A percentile compares a stretch with the other conserved stretches of the same genome.
These are phyloP conservation scores for Hafferia zeledoni DNA, from an alignment of 2,797 vertebrate species.

Conservation along the genomic window DNA sequence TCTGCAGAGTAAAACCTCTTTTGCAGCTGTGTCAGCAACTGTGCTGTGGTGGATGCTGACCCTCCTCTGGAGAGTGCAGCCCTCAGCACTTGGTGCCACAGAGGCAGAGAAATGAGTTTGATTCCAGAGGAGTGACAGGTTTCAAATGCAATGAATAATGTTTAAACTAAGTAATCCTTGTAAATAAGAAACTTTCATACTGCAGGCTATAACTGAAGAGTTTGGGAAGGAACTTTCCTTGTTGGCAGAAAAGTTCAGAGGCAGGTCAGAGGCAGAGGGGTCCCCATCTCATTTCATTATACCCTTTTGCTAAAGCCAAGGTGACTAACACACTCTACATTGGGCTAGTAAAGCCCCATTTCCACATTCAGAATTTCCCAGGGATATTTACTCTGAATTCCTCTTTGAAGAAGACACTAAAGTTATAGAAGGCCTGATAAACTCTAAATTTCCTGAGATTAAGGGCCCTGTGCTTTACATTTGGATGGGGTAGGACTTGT, in stretches of 20 bases:
- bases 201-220: not conserved
- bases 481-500: not conserved
- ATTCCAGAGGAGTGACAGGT: not conserved
- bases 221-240: not conserved
- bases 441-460: not conserved
- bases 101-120: not conserved
- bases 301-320: not conserved
- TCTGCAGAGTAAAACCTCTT: not conserved
- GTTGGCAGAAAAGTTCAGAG: not conserved
- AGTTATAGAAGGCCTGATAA: not conserved
- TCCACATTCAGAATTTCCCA: not conserved
- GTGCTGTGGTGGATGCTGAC: not conserved
- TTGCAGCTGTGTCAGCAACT: not conserved
- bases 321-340: not conserved
- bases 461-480: not conserved
- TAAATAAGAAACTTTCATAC: not conserved
- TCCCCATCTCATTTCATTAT: not conserved
- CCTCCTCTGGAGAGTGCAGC: not conserved
- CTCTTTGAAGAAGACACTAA: not conserved
- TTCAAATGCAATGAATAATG: not conserved
- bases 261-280: not conserved
- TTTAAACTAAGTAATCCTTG: not conserved
- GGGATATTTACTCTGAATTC: not conserved
- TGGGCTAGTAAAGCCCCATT: not conserved
- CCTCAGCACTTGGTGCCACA: not conserved